phyloP scores from a whole-genome alignment of 2,797 vertebrate genomes.

The Pseudochromis fuscus region DNA sequence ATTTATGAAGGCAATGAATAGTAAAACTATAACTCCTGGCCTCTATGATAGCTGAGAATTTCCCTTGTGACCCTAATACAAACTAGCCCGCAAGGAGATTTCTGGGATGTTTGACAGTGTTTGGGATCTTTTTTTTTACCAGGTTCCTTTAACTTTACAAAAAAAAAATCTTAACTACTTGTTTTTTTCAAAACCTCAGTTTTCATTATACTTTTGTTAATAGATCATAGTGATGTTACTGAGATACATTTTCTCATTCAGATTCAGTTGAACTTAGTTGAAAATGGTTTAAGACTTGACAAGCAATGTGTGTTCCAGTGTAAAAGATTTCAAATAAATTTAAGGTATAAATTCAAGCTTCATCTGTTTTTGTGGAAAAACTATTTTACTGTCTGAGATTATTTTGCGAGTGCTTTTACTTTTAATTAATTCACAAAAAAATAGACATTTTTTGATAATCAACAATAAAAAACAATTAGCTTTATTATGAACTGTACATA shows the following conservation, averaged over 20 bases:
- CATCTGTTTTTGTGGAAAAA: background rate
- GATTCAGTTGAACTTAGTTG: background rate
- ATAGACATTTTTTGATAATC: constrained; percentile 64
- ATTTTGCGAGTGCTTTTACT: background rate
- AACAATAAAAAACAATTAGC: constrained; percentile 85
- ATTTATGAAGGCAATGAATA: constrained; percentile 80
- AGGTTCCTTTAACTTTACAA: background rate
- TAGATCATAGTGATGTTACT: background rate
- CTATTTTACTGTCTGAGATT: background rate
- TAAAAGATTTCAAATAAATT: background rate
- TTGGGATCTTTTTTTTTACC: background rate
- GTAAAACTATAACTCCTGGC: constrained; percentile 4
- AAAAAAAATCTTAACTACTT: background rate
- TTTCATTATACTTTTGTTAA: background rate
- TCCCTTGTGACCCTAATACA: background rate
- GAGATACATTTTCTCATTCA: background rate
- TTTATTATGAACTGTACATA: constrained; percentile 89
- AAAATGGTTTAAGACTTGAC: too few species aligned
- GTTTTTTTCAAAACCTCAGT: background rate
- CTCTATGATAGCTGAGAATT: constrained; percentile 6
- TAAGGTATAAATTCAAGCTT: background rate
- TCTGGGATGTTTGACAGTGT: background rate
- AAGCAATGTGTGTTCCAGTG: too few species aligned
- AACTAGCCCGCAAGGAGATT: background rate
- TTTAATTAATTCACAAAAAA: constrained; percentile 55